Evolutionary conservation across 2,888 invertebrate genomes (phyloP).

Genomic region (Microctonus brassicae): DNA sequence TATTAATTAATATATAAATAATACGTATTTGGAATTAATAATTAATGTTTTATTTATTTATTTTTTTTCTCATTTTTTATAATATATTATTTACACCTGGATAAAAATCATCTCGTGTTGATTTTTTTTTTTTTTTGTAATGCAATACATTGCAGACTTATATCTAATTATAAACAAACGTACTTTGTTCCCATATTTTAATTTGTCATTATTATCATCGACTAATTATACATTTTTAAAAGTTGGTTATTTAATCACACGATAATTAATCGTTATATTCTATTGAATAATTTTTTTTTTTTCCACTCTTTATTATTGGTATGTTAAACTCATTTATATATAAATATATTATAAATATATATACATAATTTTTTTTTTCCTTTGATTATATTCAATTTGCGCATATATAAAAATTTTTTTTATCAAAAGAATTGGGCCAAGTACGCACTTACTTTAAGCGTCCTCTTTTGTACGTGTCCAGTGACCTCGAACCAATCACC

Average conservation of each 20-base stretch:
- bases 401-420: not conserved
- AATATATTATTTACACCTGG: not conserved
- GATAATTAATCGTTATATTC: not conserved
- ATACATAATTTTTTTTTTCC: not conserved
- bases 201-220: not conserved
- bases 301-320: not conserved
- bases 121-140: not conserved
- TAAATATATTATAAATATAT: too few relatives aligned
- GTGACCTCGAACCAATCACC: slow-evolving; percentile 45
- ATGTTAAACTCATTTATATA: not conserved
- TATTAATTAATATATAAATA: too few relatives aligned
- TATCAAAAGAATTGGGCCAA: slow-evolving; percentile 43
- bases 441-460: slow-evolving; percentile 36
- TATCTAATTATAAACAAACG: not conserved
- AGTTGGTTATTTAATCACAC: not conserved
- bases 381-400: not conserved
- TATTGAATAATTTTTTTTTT: not conserved
- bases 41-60: too few relatives aligned
- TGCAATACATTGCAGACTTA: not conserved
- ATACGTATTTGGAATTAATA: too few relatives aligned
- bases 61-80: too few relatives aligned
- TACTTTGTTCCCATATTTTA: not conserved
- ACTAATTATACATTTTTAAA: not conserved
- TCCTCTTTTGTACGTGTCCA: slow-evolving; percentile 40
- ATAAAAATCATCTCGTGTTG: not conserved